phyloP scores from a whole-genome alignment of 2,888 invertebrate genomes.

The Lordiphosa fenestrarum region DNA sequence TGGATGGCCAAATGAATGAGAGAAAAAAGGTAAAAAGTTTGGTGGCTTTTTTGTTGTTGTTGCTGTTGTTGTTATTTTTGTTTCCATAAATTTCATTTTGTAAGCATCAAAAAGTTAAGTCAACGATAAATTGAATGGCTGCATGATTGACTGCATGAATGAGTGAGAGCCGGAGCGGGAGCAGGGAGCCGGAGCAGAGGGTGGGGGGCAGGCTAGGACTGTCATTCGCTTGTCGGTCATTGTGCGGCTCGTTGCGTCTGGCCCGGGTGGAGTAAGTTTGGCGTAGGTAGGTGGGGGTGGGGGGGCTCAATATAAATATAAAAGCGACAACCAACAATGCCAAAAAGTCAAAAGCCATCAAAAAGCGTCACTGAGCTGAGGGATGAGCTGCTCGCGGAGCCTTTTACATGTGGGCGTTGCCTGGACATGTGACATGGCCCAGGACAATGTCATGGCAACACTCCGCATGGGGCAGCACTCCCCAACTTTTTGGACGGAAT shows the following conservation, averaged over 20 bases:
- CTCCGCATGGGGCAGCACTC: slow-evolving; percentile 2
- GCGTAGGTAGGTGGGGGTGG: slow-evolving; percentile 11
- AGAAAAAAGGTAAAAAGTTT: slow-evolving; percentile 5
- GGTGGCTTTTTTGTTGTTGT: background rate
- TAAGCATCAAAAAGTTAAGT: slow-evolving; percentile 69
- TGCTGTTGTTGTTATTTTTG: slow-evolving; percentile 5
- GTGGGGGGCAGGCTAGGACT: slow-evolving; percentile 11
- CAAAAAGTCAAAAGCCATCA: slow-evolving; percentile 66
- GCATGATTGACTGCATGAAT: slow-evolving; percentile 60
- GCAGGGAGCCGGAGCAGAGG: background rate
- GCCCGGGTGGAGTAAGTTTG: background rate
- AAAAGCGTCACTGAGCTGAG: slow-evolving; percentile 54
- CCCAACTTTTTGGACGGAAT: slow-evolving; percentile 18
- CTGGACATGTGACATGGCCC: slow-evolving; percentile 39
- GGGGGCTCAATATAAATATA: slow-evolving; percentile 52
- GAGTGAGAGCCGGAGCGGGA: slow-evolving; percentile 2
- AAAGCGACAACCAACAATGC: slow-evolving; percentile 42
- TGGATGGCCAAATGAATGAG: slow-evolving; percentile 29
- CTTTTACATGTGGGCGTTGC: slow-evolving; percentile 15
- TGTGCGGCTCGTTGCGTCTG: slow-evolving; percentile 50
- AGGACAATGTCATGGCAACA: slow-evolving; percentile 30
- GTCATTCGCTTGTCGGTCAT: slow-evolving; percentile 50
- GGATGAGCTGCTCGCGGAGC: slow-evolving; percentile 6
- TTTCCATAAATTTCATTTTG: slow-evolving; percentile 70
- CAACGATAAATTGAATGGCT: slow-evolving; percentile 70